Evolutionary conservation across 2,113 vertebrate genomes (phyloP), one percentile per base, ranked within the genome.

Genomic region (Oxygymnocypris stewartii): DNA sequence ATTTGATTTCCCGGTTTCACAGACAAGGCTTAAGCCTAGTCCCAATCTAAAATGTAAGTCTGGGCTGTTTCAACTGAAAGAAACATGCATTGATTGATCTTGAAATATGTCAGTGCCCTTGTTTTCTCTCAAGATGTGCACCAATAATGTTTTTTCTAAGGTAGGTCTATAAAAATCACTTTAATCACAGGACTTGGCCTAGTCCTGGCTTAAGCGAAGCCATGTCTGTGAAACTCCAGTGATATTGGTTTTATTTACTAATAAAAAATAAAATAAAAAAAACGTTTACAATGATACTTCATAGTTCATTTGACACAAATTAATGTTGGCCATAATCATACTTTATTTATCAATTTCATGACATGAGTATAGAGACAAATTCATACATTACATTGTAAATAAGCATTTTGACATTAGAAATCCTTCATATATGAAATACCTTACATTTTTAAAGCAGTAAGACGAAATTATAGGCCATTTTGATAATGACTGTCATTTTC

Each of bases 401-500:
- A 4, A 47, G 47, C n/a, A 82, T 57, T 79, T 59, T 82, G 40
- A 42, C 63, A 73, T 54, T 14, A 35, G 47, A 54, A 73, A 54
- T 54, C 18, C 20, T 73, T 54, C 67, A 37, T 28, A 40, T 47
- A 49, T 9, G 10, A 49, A 44, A 31, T 67, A n/a, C 18, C 65
- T 54, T 40, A 20, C 44, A 84, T 82, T 82, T 82, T 82, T 65
- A 18, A 82, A 83, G 23, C 11, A 18, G 23, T 40, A 73, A 40
- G 7, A 51, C 2, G n/a, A 84, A 73, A 59, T 74, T 57, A 11
- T 57, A 35, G 18, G 35, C 7, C 67, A 74, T 40, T 74, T 74
- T 84, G 31, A 84, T 67, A 49, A 67, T 71, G 25, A 54, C 47
- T 84, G 82, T 40, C 49, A 84, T 74, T 75, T 84, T 42, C 35